Conservation (phyloP, 2,113 vertebrate species). For the Dendropsophus ebraccatus region DNA sequence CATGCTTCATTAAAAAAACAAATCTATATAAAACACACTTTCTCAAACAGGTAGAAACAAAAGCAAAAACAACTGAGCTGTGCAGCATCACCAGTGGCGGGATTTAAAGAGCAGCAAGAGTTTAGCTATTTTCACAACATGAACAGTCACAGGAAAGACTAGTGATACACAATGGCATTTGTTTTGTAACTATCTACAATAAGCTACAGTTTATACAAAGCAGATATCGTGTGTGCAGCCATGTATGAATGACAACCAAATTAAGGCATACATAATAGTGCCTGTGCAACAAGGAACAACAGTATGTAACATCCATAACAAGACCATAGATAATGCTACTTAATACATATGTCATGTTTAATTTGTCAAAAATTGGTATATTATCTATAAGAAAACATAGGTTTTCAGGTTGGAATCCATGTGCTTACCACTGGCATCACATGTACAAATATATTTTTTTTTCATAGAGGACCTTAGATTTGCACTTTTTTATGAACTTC, state of each 20-base stretch:
- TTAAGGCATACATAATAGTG: not conserved
- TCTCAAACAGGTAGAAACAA: constrained; percentile 40
- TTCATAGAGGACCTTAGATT: not conserved
- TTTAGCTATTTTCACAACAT: not conserved
- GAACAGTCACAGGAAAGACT: not conserved
- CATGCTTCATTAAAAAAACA: constrained; percentile 65
- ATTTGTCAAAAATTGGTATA: not conserved
- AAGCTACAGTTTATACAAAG: not conserved
- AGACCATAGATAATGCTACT: not conserved
- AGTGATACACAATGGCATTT: not conserved
- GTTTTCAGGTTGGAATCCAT: not conserved
- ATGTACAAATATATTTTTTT: not conserved
- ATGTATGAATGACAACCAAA: not conserved
- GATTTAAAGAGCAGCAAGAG: not conserved
- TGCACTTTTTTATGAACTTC: not conserved
- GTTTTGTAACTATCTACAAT: not conserved
- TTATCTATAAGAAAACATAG: not conserved
- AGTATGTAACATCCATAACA: not conserved
- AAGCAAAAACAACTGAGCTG: constrained; percentile 7
- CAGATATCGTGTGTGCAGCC: not conserved
- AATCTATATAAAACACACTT: constrained; percentile 60
- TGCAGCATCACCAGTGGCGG: not conserved
- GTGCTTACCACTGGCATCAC: not conserved
- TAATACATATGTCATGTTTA: not conserved
- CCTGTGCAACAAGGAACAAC: not conserved